Evolutionary conservation across 2,888 invertebrate genomes (phyloP).

Genomic region (Craniophora ligustri): DNA sequence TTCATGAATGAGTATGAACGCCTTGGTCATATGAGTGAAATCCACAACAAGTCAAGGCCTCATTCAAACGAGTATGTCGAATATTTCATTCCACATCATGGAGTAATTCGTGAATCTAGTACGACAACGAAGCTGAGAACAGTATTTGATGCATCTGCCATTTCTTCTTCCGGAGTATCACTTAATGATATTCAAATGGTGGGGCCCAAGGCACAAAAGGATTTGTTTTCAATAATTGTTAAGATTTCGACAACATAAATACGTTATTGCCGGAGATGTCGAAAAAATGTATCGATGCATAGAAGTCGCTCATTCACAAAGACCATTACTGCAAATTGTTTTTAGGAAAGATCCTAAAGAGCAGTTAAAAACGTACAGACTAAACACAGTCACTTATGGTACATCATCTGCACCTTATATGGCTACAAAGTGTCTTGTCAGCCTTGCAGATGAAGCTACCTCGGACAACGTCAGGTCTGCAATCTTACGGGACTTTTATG

Average conservation of each 20-base stretch:
- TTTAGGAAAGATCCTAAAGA: not conserved
- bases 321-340: not conserved
- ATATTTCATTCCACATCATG: slow-evolving; percentile 54
- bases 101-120: slow-evolving; percentile 39
- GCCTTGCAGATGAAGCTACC: not conserved
- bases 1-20: not conserved
- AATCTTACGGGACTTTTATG: too few species aligned
- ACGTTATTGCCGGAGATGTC: not conserved
- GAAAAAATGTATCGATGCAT: slow-evolving; percentile 3
- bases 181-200: not conserved
- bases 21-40: slow-evolving; percentile 1
- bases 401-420: too few species aligned
- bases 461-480: not conserved
- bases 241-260: slow-evolving; percentile 9
- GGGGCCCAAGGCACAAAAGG: slow-evolving; percentile 1
- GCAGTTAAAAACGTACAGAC: not conserved
- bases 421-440: too few species aligned
- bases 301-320: not conserved
- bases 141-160: slow-evolving; percentile 47
- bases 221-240: slow-evolving; percentile 7
- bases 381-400: too few species aligned
- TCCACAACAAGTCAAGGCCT: not conserved
- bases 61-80: not conserved
- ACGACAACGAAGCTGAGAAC: slow-evolving; percentile 40
- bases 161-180: not conserved